Percentiles rank a stretch among this genome's conserved stretches.
Conservation (phyloP, 2,888 invertebrate species). For the Apocheima hispidaria region DNA sequence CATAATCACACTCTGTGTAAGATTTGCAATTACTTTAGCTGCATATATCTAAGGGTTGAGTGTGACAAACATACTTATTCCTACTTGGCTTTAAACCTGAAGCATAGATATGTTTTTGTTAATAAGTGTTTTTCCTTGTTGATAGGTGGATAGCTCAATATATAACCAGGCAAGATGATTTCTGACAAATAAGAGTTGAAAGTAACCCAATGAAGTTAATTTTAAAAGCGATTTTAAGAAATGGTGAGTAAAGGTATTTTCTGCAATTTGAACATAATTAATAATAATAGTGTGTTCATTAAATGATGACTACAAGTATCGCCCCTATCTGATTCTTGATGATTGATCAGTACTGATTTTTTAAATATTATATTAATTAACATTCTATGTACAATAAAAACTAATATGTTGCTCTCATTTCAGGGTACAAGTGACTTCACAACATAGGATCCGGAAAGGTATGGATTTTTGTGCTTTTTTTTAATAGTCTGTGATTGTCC, state of each 20-base stretch:
- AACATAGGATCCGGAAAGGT: too few relatives aligned
- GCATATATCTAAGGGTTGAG: constrained; percentile 78
- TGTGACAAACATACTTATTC: constrained; percentile 62
- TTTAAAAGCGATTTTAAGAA: too few relatives aligned
- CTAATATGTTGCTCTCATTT: too few relatives aligned
- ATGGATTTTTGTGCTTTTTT: too few relatives aligned
- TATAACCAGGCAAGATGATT: too few relatives aligned
- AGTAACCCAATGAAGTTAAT: too few relatives aligned
- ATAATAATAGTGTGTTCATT: not conserved
- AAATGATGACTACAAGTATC: constrained; percentile 50
- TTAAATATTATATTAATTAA: too few relatives aligned
- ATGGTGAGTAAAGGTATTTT: not conserved
- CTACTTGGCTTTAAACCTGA: not conserved
- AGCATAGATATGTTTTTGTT: not conserved
- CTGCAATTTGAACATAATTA: not conserved
- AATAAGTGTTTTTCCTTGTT: not conserved
- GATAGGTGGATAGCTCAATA: not conserved
- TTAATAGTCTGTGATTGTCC: too few relatives aligned
- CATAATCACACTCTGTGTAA: constrained; percentile 82
- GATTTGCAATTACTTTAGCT: constrained; percentile 64
- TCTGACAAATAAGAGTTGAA: too few relatives aligned
- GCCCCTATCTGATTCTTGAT: constrained; percentile 55
- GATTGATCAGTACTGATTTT: constrained; percentile 49
- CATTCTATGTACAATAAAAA: too few relatives aligned
- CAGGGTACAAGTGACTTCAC: too few relatives aligned